A percentile compares a stretch with the other conserved stretches of the same genome.
phyloP scores from a whole-genome alignment of 2,797 vertebrate genomes.

The Tolypeutes matacus region DNA sequence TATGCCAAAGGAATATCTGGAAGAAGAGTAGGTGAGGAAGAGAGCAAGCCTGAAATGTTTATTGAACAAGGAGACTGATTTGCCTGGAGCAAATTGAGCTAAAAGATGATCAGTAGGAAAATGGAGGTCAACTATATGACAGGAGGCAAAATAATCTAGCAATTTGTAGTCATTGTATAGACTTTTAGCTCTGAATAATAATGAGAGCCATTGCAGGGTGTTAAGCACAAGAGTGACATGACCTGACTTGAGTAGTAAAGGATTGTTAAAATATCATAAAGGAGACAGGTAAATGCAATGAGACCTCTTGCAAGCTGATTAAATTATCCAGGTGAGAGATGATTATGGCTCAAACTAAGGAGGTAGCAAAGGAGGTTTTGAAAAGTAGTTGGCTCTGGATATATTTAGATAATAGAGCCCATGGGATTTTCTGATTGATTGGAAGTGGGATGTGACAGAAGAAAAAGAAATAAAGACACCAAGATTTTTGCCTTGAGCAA shows the following conservation, averaged over 20 bases:
- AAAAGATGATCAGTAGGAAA: background rate
- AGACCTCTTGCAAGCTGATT: background rate
- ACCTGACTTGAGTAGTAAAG: background rate
- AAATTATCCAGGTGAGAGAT: background rate
- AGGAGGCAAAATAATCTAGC: background rate
- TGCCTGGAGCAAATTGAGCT: background rate
- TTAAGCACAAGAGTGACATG: background rate
- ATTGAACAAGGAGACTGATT: background rate
- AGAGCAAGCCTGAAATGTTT: background rate
- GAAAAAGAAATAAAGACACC: background rate
- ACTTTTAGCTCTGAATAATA: background rate
- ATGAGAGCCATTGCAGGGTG: background rate
- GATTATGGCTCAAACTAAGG: background rate
- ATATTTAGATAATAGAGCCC: background rate
- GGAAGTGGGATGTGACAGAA: background rate
- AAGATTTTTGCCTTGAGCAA: background rate
- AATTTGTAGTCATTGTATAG: background rate
- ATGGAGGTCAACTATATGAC: background rate
- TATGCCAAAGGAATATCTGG: background rate
- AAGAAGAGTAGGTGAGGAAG: background rate
- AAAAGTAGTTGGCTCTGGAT: background rate
- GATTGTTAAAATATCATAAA: background rate
- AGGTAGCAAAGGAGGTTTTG: background rate
- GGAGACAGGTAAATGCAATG: background rate
- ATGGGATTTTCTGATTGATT: background rate